Percentiles rank a stretch among this genome's conserved stretches.
Conservation (phyloP, 2,888 invertebrate species). For the Lissocephala sabroskyi region DNA sequence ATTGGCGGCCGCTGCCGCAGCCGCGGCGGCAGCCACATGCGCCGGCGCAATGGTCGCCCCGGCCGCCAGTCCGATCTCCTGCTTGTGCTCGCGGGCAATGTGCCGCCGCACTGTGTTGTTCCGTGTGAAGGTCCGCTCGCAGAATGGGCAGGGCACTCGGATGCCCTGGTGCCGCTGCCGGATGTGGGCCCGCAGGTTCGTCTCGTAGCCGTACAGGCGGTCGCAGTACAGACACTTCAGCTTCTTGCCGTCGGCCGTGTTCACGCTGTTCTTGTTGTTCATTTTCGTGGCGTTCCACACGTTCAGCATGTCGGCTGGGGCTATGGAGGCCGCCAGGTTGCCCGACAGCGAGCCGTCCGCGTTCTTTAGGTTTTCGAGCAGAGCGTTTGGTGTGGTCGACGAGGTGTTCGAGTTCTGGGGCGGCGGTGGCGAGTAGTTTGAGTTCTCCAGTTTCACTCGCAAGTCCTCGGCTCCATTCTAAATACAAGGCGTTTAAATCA, state of each 20-base stretch:
- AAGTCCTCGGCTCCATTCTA: constrained; percentile 78
- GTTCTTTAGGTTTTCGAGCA: constrained; percentile 69
- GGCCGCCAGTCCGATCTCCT: constrained; percentile 73
- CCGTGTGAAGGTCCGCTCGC: constrained; percentile 91
- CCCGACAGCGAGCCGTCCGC: constrained; percentile 68
- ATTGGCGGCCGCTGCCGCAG: constrained; percentile 69
- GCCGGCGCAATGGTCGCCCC: constrained; percentile 63
- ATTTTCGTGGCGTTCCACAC: constrained; percentile 78
- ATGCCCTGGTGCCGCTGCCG: constrained; percentile 93
- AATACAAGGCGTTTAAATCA: not conserved
- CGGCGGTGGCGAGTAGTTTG: constrained; percentile 75
- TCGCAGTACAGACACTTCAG: constrained; percentile 94
- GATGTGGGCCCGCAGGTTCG: constrained; percentile 92
- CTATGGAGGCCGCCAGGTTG: constrained; percentile 71
- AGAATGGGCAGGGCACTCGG: constrained; percentile 92
- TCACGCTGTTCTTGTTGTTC: constrained; percentile 82
- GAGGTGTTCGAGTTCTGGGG: constrained; percentile 76
- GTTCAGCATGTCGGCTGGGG: constrained; percentile 75
- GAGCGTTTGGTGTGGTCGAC: constrained; percentile 74
- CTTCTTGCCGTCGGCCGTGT: constrained; percentile 91
- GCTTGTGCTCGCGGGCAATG: constrained; percentile 91
- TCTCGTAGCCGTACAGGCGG: constrained; percentile 92
- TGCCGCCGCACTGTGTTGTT: constrained; percentile 94
- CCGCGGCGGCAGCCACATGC: constrained; percentile 67
- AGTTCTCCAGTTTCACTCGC: constrained; percentile 78